Percentiles rank a stretch among this genome's conserved stretches.
These are phyloP conservation scores for Zoanthus sociatus DNA, from an alignment of 92 coral and sea anemone species.

Conservation along the genomic window DNA sequence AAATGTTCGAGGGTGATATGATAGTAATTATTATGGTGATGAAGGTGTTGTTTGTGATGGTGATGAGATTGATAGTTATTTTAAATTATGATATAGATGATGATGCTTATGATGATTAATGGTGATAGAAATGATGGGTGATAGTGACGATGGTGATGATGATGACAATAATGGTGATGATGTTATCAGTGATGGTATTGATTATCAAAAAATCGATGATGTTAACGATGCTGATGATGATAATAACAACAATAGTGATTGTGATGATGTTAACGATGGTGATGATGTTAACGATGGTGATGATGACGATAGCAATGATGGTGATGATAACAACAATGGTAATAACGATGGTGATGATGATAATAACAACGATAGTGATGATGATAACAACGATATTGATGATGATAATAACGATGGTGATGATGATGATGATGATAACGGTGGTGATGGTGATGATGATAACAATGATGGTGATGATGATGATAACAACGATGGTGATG, in stretches of 20 bases:
- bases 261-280: not conserved
- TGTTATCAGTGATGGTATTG: no score
- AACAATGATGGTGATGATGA: not conserved
- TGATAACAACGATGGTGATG: not conserved
- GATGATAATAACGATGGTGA: not conserved
- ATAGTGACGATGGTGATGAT: not conserved
- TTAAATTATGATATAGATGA: not conserved
- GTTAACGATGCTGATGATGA: not conserved
- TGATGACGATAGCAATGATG: not conserved
- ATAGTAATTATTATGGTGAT: not conserved
- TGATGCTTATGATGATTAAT: not conserved
- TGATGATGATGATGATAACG: not conserved
- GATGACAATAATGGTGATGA: not conserved
- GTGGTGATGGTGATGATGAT: not conserved
- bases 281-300: not conserved
- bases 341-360: not conserved
- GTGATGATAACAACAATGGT: not conserved
- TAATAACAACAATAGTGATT: no score
- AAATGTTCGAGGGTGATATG: slow-evolving; percentile 30
- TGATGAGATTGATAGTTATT: not conserved
- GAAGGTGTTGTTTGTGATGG: not conserved
- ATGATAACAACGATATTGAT: not conserved
- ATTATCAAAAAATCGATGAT: not conserved
- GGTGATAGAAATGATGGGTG: not conserved
- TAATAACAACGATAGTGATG: not conserved